Evolutionary conservation across 2,113 vertebrate genomes (phyloP).

Genomic region (Onychostoma macrolepis): DNA sequence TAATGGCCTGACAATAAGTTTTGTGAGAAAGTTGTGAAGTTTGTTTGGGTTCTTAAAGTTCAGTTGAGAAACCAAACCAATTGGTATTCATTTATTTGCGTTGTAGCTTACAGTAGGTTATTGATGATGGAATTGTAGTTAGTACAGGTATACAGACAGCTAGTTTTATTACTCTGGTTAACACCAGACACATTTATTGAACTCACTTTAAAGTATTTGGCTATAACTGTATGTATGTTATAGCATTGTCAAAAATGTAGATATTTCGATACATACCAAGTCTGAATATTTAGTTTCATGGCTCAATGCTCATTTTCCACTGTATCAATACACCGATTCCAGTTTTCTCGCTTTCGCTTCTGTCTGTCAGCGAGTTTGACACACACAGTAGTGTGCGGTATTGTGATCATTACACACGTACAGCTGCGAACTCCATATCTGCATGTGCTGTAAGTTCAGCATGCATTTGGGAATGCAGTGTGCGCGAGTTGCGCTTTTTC

Average conservation of each 20-base stretch:
- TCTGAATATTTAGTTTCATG: background rate
- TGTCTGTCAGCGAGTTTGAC: background rate
- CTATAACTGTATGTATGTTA: background rate
- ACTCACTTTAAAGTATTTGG: background rate
- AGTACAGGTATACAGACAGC: background rate
- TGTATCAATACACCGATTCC: background rate
- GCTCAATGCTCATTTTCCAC: background rate
- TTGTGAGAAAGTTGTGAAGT: background rate
- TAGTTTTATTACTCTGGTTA: no score
- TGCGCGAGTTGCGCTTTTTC: background rate
- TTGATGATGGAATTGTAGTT: background rate
- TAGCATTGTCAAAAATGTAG: background rate
- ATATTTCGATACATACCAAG: background rate
- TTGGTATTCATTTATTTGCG: background rate
- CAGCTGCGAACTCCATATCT: background rate
- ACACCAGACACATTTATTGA: background rate
- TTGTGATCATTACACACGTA: background rate
- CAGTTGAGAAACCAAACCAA: background rate
- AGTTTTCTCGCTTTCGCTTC: background rate
- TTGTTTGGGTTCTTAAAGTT: background rate
- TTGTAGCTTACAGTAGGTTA: background rate
- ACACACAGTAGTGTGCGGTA: background rate
- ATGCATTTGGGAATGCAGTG: background rate
- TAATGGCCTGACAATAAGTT: conserved; percentile 11
- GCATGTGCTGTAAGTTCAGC: background rate